phyloP scores from a whole-genome alignment of 2,797 vertebrate species.

The Coranthus polyacanthus region DNA sequence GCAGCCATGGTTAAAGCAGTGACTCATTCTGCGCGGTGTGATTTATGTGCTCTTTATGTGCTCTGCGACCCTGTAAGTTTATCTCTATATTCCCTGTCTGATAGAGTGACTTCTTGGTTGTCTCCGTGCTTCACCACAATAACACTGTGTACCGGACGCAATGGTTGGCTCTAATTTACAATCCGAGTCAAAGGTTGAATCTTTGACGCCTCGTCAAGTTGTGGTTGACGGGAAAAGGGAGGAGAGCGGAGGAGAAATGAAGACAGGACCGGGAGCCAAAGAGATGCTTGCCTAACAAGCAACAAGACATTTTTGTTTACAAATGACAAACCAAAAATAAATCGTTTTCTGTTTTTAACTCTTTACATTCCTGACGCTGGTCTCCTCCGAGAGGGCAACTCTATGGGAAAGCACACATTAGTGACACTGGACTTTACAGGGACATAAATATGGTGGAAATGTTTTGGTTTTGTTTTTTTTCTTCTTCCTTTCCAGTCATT shows the following conservation, averaged over 20 bases:
- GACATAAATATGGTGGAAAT: too few relatives aligned
- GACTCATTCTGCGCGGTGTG: constrained; percentile 52
- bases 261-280: background rate
- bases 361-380: too few relatives aligned
- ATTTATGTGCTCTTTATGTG: constrained; percentile 72
- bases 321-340: background rate
- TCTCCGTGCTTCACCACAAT: constrained; percentile 42
- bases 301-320: background rate
- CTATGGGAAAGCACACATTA: too few relatives aligned
- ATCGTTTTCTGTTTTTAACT: background rate
- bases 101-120: constrained; percentile 58
- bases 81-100: constrained; percentile 70
- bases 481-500: too few relatives aligned
- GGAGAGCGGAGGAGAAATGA: background rate
- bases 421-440: too few relatives aligned
- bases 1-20: constrained; percentile 22
- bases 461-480: too few relatives aligned
- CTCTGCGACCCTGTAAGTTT: constrained; percentile 68
- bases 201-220: constrained; percentile 34
- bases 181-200: constrained; percentile 50
- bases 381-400: too few relatives aligned
- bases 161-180: constrained; percentile 57
- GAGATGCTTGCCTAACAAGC: constrained; percentile 14
- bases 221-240: constrained; percentile 25
- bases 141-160: constrained; percentile 35